Base-by-base conservation (phyloP, 1,140 invertebrate genomes). In the Zaprionus gabonicus region DNA sequence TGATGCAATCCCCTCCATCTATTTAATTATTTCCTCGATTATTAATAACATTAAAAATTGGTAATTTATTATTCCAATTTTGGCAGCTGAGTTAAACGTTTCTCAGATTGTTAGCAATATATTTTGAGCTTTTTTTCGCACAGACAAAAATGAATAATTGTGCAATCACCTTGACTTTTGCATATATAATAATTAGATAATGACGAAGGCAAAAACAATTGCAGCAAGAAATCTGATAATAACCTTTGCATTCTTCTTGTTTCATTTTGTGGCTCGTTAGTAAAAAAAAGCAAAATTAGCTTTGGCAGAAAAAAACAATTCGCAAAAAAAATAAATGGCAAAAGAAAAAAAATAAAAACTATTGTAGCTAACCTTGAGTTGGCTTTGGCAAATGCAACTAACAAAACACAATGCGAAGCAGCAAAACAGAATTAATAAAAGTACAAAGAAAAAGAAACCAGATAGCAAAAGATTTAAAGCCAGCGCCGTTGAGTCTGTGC, bases 91-190 rank as follows among this genome's bases (percentile, higher is more conserved):
- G 12, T 60, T 56, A 74, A 74, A 41, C 60, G 46, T 56, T 56
- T 51, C 51, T 56, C 31, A n/a, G 15, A 20, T 31, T 23, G 70
- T 57, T 62, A 34, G 49, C 46, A 41, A 44, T 55, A 62, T 70
- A 34, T 60, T 60, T 38, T n/a, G 69, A 27, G 25, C 28, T 68
- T 64, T 71, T 84, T 64, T 71, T 76, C 34, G 63, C 64, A 79
- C 44, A 58, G 15, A 62, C 34, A 73, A 71, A 76, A 86, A 81
- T 84, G 60, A 87, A 68, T 88, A 88, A 88, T 88, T 84, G 71
- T 84, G 84, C 81, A 88, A 51, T 88, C 73, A 68, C 84, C 84
- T 87, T 87, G 84, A 88, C 84, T 87, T 83, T 87, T 87, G 84
- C 84, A 87, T 88, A 71, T 71, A 56, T 68, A 64, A 87, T 84